Evolutionary conservation across 2,888 invertebrate species (phyloP).

Genomic region (Plagiodera versicolora): DNA sequence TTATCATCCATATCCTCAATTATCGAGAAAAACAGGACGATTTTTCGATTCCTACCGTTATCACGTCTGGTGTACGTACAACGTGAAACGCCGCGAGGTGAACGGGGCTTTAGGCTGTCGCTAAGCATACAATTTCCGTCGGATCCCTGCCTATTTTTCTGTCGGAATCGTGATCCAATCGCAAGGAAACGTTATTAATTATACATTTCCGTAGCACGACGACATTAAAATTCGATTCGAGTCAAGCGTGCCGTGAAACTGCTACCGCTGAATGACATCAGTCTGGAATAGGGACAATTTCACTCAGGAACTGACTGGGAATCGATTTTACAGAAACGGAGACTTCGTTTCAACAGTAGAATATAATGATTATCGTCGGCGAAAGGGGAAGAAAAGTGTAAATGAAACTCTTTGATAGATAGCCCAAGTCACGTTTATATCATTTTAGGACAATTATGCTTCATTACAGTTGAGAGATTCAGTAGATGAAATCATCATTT

Average conservation of each 20-base stretch:
- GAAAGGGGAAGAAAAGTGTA: no score
- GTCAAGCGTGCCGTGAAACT: slow-evolving; percentile 42
- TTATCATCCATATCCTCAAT: no score
- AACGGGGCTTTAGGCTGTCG: slow-evolving; percentile 2
- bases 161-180: neutral
- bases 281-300: slow-evolving; percentile 34
- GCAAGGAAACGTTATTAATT: slow-evolving; percentile 12
- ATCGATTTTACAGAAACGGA: neutral
- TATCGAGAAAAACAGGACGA: no score
- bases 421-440: no score
- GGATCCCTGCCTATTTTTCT: neutral
- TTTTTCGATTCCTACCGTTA: no score
- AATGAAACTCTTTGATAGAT: no score
- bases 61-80: no score
- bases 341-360: neutral
- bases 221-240: slow-evolving; percentile 50
- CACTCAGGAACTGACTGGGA: slow-evolving; percentile 19
- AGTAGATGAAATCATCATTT: no score
- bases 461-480: no score
- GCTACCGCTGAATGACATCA: slow-evolving; percentile 22
- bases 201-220: slow-evolving; percentile 34
- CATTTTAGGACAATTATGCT: no score
- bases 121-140: neutral
- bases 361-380: neutral
- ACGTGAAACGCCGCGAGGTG: no score